Evolutionary conservation across 2,113 vertebrate genomes (phyloP), one percentile per base, ranked within the genome.

Genomic region (Cyprinus carpio): DNA sequence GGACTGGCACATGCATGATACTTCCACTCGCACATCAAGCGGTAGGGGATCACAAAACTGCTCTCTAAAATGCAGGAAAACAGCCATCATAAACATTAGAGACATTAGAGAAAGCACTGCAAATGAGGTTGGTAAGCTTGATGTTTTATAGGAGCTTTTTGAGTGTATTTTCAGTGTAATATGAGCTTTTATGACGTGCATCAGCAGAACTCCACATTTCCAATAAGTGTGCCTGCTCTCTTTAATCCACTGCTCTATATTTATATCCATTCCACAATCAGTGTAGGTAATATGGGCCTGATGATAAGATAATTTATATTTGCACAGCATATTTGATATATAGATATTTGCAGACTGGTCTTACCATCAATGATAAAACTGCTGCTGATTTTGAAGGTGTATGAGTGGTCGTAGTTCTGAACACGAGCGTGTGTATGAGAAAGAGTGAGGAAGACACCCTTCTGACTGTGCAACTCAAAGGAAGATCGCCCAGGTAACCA

Each of bases 21-120:
- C 90, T 95, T 94, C 98, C 97, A 99, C 91, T 99, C 98, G 88
- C 97, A 99, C 96, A 97, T 97, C 91, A 96, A 96, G 83, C 98
- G 95, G 15, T 98, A 98, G 34, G 98, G 98, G 78, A 99, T 96
- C 71, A 96, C 94, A 31, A 96, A 95, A 85, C 90, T 93, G 72
- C 96, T 97, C 91, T 99, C 98, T 99, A 90, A 75, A 87, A 87
- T 43, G 76, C 49, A 87, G 82, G 71, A 79, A 58, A 12, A 82
- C n/a, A 49, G 40, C 75, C n/a, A 79, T 49, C 60, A 34, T 11
- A 29, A 27, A 81, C 79, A 8, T 72, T 2, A 25, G 56, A 58
- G 56, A 18, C 5, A 75, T 62, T 75, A 29, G 5, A 40, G 2
- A 27, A 76, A 51, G 25, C 0, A 37, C 46, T 60, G 15, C 27